Percentiles rank a stretch among this genome's conserved stretches.
These are phyloP conservation scores for Psettodes erumei DNA, from an alignment of 2,113 vertebrate species.

Conservation along the genomic window DNA sequence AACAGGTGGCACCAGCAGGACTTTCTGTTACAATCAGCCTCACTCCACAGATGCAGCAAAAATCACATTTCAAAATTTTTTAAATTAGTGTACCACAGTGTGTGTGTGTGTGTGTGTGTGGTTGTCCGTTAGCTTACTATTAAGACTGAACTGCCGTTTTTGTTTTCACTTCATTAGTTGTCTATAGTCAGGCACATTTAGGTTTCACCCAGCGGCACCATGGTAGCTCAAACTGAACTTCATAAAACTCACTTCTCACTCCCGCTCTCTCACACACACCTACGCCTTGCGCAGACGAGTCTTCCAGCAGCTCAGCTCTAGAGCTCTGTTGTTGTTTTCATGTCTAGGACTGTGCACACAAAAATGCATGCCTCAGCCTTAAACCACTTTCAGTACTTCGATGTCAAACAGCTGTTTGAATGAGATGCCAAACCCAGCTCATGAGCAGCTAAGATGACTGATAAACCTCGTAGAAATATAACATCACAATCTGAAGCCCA, in stretches of 20 bases:
- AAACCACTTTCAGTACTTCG: background rate
- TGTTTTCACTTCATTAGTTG: background rate
- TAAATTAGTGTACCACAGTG: background rate
- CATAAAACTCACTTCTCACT: background rate
- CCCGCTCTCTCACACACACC: background rate
- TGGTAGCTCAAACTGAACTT: background rate
- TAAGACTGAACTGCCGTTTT: background rate
- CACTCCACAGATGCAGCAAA: background rate
- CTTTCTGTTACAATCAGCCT: background rate
- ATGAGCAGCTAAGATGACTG: background rate
- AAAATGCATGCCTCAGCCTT: background rate
- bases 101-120: background rate
- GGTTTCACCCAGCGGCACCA: conserved; percentile 2
- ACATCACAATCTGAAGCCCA: background rate
- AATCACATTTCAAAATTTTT: background rate
- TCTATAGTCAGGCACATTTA: conserved; percentile 2
- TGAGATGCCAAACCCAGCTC: background rate
- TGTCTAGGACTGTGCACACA: background rate
- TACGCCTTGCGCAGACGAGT: background rate
- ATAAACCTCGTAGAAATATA: background rate
- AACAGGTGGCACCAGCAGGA: conserved; percentile 24
- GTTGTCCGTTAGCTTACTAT: too few relatives aligned
- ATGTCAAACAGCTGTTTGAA: background rate
- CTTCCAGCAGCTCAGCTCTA: background rate
- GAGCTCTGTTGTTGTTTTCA: background rate